Evolutionary conservation across 2,797 vertebrate genomes (phyloP).

Genomic region (Eulemur coronatus): DNA sequence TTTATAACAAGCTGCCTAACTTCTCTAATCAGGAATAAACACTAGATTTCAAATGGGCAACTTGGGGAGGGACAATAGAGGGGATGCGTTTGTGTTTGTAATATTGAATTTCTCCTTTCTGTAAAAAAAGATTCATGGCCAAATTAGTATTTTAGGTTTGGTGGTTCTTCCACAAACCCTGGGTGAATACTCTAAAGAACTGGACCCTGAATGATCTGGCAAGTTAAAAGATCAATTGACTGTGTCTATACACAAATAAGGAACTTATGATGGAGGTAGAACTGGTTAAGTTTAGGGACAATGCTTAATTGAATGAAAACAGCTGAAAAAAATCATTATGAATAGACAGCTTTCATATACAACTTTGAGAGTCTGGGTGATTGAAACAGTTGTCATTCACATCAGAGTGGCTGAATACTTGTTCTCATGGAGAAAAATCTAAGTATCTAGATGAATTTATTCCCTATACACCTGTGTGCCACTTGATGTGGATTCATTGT

Average conservation of each 20-base stretch:
- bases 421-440: neutral
- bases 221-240: neutral
- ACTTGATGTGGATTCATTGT: neutral
- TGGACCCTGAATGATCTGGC: neutral
- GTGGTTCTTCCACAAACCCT: neutral
- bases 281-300: neutral
- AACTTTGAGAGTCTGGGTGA: neutral
- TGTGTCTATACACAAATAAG: neutral
- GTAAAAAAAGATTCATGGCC: neutral
- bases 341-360: neutral
- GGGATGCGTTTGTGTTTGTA: neutral
- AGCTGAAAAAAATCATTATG: neutral
- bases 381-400: neutral
- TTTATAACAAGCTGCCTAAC: conserved; percentile 23
- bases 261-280: neutral
- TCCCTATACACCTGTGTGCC: neutral
- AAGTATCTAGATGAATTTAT: neutral
- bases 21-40: conserved; percentile 8
- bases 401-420: neutral
- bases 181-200: neutral
- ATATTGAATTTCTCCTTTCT: neutral
- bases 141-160: neutral
- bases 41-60: neutral
- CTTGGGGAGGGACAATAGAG: neutral
- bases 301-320: neutral